phyloP scores from a whole-genome alignment of 1,140 invertebrate genomes.

The Drosophila parvula region DNA sequence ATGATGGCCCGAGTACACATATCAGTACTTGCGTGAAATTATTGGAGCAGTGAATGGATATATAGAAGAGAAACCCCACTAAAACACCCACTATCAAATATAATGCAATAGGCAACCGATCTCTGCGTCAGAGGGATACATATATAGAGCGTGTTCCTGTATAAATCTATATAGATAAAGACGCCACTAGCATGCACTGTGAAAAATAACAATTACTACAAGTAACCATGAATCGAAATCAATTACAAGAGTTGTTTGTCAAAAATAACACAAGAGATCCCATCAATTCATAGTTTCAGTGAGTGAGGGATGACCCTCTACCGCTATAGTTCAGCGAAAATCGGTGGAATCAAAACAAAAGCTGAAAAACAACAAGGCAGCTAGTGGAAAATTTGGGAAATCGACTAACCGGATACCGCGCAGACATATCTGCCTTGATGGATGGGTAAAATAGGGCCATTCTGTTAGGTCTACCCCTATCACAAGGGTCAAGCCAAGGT shows the following conservation, averaged over 20 bases:
- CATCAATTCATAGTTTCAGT: slow-evolving; percentile 13
- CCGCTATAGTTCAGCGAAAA: slow-evolving; percentile 21
- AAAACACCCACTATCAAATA: slow-evolving; percentile 18
- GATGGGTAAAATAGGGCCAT: background rate
- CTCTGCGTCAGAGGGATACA: slow-evolving; percentile 16
- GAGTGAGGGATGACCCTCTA: slow-evolving; percentile 10
- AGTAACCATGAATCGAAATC: background rate
- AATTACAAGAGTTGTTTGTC: slow-evolving; percentile 24
- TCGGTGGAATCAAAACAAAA: slow-evolving; percentile 71
- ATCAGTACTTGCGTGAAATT: background rate
- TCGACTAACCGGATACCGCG: slow-evolving; percentile 23
- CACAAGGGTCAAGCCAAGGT: background rate
- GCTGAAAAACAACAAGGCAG: slow-evolving; percentile 24
- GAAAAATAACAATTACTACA: slow-evolving; percentile 23
- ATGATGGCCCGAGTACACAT: slow-evolving; percentile 19
- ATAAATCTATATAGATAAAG: slow-evolving; percentile 21
- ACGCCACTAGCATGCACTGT: slow-evolving; percentile 30
- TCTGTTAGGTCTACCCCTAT: background rate
- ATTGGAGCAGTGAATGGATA: slow-evolving; percentile 24
- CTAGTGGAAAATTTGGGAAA: slow-evolving; percentile 1
- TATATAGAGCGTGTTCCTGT: background rate
- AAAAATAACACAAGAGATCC: slow-evolving; percentile 10
- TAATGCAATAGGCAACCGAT: slow-evolving; percentile 24
- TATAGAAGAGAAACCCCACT: background rate
- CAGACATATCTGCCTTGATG: slow-evolving; percentile 4